Conservation (phyloP, 1,140 invertebrate species). For the Bombus haemorrhoidalis region DNA sequence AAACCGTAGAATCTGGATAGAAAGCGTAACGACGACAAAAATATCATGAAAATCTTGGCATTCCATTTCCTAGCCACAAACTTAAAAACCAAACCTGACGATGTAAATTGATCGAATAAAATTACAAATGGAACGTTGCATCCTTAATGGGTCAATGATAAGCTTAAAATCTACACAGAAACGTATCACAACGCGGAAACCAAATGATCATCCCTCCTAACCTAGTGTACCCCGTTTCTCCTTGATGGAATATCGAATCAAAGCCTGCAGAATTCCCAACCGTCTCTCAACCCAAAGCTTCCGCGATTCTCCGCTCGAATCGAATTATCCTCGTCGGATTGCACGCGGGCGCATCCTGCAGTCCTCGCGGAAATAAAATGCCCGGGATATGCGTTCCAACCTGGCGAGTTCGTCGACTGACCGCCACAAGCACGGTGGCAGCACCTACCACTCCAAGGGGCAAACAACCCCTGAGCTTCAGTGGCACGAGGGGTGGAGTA, state of each 20-base stretch:
- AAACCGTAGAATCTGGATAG: not conserved
- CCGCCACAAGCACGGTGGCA: slow-evolving; percentile 65
- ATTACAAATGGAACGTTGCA: too few relatives aligned
- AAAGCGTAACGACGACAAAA: too few relatives aligned
- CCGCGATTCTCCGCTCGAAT: not conserved
- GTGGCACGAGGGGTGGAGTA: slow-evolving; percentile 52
- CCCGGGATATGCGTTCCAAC: slow-evolving; percentile 49
- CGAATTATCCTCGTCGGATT: slow-evolving; percentile 44
- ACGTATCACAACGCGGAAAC: not conserved
- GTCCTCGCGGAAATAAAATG: slow-evolving; percentile 55
- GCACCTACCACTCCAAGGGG: slow-evolving; percentile 69
- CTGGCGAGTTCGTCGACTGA: slow-evolving; percentile 21
- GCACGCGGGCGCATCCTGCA: slow-evolving; percentile 29
- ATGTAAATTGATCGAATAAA: not conserved
- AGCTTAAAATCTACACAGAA: not conserved
- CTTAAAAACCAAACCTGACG: not conserved
- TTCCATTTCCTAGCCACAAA: too few relatives aligned
- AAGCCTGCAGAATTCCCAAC: not conserved
- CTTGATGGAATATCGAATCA: not conserved
- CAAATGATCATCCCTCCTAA: not conserved
- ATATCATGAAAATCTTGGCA: too few relatives aligned
- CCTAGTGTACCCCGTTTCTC: not conserved
- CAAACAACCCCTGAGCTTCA: slow-evolving; percentile 56
- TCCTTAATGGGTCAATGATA: too few relatives aligned
- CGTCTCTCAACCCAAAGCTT: not conserved